phyloP scores from a whole-genome alignment of 2,888 invertebrate genomes.

The Ephialtes manifestator region DNA sequence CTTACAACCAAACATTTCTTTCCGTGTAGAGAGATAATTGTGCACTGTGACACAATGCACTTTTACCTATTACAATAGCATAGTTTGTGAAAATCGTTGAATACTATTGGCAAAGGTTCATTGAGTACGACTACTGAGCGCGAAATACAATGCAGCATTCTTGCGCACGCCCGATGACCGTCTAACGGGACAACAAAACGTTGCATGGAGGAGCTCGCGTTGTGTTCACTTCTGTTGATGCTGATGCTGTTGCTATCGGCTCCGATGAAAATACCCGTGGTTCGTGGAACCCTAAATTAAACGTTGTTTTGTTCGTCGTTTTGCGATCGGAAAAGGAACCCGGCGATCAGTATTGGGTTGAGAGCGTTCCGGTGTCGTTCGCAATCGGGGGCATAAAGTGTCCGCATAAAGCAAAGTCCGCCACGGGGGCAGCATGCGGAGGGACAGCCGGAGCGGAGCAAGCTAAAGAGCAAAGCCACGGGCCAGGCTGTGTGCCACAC shows the following conservation, averaged over 20 bases:
- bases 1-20: no score
- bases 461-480: slow-evolving; percentile 62
- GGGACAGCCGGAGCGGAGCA: slow-evolving; percentile 27
- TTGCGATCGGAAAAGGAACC: slow-evolving; percentile 70
- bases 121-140: slow-evolving; percentile 45
- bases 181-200: slow-evolving; percentile 70
- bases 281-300: slow-evolving; percentile 83
- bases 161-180: slow-evolving; percentile 52
- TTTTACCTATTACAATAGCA: background rate
- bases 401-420: slow-evolving; percentile 82
- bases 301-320: slow-evolving; percentile 79
- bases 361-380: slow-evolving; percentile 86
- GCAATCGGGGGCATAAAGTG: slow-evolving; percentile 86
- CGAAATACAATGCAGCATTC: slow-evolving; percentile 58
- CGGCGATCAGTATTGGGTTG: slow-evolving; percentile 81
- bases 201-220: slow-evolving; percentile 44
- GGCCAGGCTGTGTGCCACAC: slow-evolving; percentile 72
- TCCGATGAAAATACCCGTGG: slow-evolving; percentile 65
- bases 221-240: slow-evolving; percentile 37
- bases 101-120: slow-evolving; percentile 40
- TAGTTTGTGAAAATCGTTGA: slow-evolving; percentile 19
- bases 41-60: background rate
- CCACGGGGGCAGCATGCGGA: slow-evolving; percentile 57
- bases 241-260: slow-evolving; percentile 53
- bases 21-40: no score